phyloP scores from a whole-genome alignment of 1,140 invertebrate genomes.

The Drosophila parabipectinata region DNA sequence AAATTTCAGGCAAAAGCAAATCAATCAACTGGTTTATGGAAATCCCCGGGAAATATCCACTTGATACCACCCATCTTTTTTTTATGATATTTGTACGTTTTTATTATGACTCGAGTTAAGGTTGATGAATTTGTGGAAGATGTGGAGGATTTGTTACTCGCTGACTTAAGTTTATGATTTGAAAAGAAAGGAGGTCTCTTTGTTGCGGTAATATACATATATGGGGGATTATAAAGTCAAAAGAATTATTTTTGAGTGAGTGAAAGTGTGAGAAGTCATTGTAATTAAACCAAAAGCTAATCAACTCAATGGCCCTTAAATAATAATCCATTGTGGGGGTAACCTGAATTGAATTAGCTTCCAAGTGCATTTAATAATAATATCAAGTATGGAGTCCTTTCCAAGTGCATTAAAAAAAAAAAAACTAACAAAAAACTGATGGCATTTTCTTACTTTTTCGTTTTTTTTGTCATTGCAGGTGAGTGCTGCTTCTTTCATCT shows the following conservation, averaged over 20 bases:
- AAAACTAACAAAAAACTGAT: constrained; percentile 32
- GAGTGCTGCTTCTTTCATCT: constrained; percentile 59
- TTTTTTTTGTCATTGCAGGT: constrained; percentile 59
- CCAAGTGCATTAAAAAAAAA: too few species aligned
- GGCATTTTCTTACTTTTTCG: constrained; percentile 8
- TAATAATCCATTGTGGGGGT: background rate
- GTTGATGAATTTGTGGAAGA: background rate
- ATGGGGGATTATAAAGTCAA: too few species aligned
- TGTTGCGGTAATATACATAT: too few species aligned
- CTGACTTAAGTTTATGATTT: background rate
- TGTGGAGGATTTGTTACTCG: background rate
- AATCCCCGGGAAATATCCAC: constrained; percentile 6
- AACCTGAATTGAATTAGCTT: constrained; percentile 30
- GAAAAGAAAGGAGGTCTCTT: too few species aligned
- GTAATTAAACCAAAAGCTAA: too few species aligned
- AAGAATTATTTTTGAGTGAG: too few species aligned
- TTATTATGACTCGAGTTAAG: constrained; percentile 15
- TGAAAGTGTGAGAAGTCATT: too few species aligned
- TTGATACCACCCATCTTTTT: constrained; percentile 17
- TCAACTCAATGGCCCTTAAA: too few species aligned
- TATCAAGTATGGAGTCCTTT: background rate
- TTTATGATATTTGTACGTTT: background rate
- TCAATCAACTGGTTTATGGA: constrained; percentile 38
- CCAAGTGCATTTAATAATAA: background rate
- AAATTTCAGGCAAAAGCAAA: constrained; percentile 7